Conservation (phyloP, 2,797 vertebrate species). For the Chelon auratus region DNA sequence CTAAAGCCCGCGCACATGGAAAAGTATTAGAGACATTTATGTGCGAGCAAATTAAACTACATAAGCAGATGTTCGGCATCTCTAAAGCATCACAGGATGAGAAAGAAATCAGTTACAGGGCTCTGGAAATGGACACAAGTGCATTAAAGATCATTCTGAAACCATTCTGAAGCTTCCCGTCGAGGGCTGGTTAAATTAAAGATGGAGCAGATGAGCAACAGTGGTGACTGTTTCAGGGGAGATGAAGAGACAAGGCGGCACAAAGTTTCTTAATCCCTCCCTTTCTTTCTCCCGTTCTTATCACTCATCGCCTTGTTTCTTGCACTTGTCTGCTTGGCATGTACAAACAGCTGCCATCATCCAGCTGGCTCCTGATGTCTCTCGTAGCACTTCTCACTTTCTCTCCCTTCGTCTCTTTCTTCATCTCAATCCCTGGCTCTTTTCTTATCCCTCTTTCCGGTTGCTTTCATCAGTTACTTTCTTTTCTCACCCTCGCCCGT, state of each 20-base stretch:
- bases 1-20: slow-evolving; percentile 70
- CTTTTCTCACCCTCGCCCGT: not conserved
- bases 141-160: not conserved
- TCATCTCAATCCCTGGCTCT: not conserved
- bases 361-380: slow-evolving; percentile 56
- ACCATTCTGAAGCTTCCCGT: not conserved
- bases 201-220: not conserved
- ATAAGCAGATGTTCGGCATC: not conserved
- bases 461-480: slow-evolving; percentile 13
- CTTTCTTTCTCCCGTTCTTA: not conserved
- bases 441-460: slow-evolving; percentile 3
- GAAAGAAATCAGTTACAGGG: not conserved
- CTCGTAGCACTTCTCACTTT: slow-evolving; percentile 1
- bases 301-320: slow-evolving; percentile 60
- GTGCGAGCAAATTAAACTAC: no score
- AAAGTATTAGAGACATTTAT: not conserved
- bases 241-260: slow-evolving; percentile 3
- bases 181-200: not conserved
- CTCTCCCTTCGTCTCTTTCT: slow-evolving; percentile 4
- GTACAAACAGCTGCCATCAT: slow-evolving; percentile 73
- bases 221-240: slow-evolving; percentile 13
- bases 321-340: slow-evolving; percentile 60
- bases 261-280: not conserved
- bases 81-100: not conserved
- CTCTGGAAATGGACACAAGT: not conserved